These are phyloP conservation scores for Hydraecia micacea DNA, from an alignment of 2,888 invertebrate genomes.

Conservation along the genomic window DNA sequence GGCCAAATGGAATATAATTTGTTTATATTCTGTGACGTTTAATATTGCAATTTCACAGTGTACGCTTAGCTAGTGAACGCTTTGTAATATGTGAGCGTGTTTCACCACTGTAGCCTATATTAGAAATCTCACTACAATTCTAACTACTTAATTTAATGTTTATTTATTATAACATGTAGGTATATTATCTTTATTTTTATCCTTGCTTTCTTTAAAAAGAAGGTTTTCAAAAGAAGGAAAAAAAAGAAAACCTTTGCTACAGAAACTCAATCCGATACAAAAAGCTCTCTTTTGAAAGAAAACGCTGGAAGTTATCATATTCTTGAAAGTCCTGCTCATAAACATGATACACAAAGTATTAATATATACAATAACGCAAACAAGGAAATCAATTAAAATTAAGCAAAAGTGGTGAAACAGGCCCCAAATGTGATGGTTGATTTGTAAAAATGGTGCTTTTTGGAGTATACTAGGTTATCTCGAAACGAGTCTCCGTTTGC, in stretches of 20 bases:
- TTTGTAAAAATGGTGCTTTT: slow-evolving; percentile 68
- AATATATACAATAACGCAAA: not conserved
- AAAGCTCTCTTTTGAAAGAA: slow-evolving; percentile 1
- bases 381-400: slow-evolving; percentile 1
- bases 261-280: not conserved
- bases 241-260: not conserved
- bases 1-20: slow-evolving; percentile 13
- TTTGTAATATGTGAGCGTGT: slow-evolving; percentile 31
- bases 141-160: not conserved
- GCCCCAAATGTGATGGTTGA: slow-evolving; percentile 49
- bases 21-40: not conserved
- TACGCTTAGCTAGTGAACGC: slow-evolving; percentile 13
- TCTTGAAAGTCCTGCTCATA: not conserved
- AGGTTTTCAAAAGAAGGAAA: not conserved
- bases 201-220: not conserved
- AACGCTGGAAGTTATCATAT: not conserved
- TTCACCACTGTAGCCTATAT: slow-evolving; percentile 45
- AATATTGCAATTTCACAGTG: slow-evolving; percentile 33
- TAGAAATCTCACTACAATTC: slow-evolving; percentile 13
- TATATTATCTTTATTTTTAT: not conserved
- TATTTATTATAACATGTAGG: not conserved
- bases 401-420: slow-evolving; percentile 53
- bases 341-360: not conserved
- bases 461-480: slow-evolving; percentile 46
- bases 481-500: slow-evolving; percentile 48